phyloP scores from a whole-genome alignment of 2,113 vertebrate species.

The Tonatia bakeri region DNA sequence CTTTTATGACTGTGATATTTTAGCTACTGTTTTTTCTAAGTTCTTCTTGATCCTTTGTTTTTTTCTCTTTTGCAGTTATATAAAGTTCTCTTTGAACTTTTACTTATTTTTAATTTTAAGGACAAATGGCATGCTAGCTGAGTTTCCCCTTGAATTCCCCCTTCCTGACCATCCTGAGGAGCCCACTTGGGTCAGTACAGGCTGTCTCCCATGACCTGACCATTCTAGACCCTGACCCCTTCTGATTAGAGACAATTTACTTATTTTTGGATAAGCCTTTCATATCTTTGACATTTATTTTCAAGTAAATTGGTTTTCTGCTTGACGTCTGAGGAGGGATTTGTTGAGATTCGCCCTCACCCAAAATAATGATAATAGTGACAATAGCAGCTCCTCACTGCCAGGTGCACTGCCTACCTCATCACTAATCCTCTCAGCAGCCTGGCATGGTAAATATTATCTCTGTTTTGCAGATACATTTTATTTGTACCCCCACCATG shows the following conservation, averaged over 20 bases:
- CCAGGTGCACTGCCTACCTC: conserved; percentile 1
- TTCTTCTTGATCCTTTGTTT: neutral
- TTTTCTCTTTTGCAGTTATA: neutral
- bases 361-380: conserved; percentile 31
- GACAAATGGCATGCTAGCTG: accelerated
- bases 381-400: neutral
- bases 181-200: neutral
- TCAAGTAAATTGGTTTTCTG: conserved; percentile 64
- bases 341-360: conserved; percentile 30
- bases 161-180: neutral
- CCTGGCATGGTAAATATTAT: conserved; percentile 47
- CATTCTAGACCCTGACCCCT: neutral
- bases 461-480: conserved; percentile 53
- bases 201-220: neutral
- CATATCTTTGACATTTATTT: conserved; percentile 57
- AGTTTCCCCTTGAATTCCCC: neutral
- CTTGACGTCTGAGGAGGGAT: conserved; percentile 45
- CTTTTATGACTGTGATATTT: neutral
- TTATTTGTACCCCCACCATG: neutral
- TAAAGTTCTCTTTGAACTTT: neutral
- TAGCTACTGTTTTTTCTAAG: neutral
- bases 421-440: conserved; percentile 25
- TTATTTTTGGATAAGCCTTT: conserved; percentile 55
- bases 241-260: conserved; percentile 14
- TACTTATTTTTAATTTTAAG: neutral